Base-by-base conservation (phyloP, 2,888 invertebrate species). In the Heterodera filipjevi region DNA sequence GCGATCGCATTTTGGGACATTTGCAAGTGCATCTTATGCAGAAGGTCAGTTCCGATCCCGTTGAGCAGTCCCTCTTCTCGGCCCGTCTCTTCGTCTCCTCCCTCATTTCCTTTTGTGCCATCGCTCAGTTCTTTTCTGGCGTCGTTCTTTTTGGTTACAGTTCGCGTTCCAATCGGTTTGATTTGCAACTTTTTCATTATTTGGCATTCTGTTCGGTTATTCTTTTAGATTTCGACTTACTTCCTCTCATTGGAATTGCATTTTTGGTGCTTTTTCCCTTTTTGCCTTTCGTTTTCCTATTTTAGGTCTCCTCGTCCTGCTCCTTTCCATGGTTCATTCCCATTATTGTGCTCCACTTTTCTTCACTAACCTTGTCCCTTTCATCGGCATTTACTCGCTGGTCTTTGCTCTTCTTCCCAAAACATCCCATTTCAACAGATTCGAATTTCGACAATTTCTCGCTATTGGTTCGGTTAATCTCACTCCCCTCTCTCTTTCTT, bases 311-410 rank as follows among this genome's bases (percentile, higher is more conserved):
- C 12, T 49, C 30, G 39, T 66, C 30, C 66, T 77, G 27, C 73
- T 82, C 14, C 70, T 81, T 12, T 70, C 53, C 39, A 35, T 66
- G 49, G 33, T 82, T 53, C 79, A 82, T 64, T 66, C 78, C 32
- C 75, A 81, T 44, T 82, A 82, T 53, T 83, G 82, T 73, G 75
- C 66, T 10, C 75, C 66, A n/a, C 66, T 83, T 19, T 82, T 83
- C 77, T 82, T 82, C 73, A 27, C 78, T 32, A 73, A 82, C 71
- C 35, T 83, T 14, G 77, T 83, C 39, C 72, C 82, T 2, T 30
- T 82, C 70, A 75, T 83, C 16, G 82, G 81, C 59, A 30, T 80
- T 46, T 82, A 79, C 73, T 83, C 82, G 6, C 33, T 83, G 46
- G 32, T 75, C 46, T 75, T 75, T 64, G 75, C 75, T 14, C 46